Evolutionary conservation across 2,888 invertebrate species (phyloP), one percentile per base, ranked within the genome.

Genomic region (Taphrorychus bicolor): DNA sequence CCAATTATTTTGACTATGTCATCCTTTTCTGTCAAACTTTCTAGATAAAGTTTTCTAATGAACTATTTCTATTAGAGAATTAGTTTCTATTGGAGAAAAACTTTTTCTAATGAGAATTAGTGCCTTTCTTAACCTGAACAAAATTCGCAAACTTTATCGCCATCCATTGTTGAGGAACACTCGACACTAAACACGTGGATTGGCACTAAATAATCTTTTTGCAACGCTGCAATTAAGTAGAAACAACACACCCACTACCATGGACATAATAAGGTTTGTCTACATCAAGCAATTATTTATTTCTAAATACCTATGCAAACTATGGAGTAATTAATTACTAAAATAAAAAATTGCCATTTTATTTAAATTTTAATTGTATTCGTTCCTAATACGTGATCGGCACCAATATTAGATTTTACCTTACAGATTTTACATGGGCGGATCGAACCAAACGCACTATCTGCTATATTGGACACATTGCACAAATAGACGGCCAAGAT

Each of bases 121-220:
- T 32, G 32, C n/a, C n/a, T n/a, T 54, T 32, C 54, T 54, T 23
- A 59, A 64, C 58, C 53, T 64, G 58, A 22, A 32, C 52, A 64
- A 18, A 23, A 59, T n/a, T 17, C 49, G 23, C 49, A 62, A 18
- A 24, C 22, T 40, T 40, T 23, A 14, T 57, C 56, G 42, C 53
- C n/a, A n/a, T n/a, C n/a, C n/a, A n/a, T n/a, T 60, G 21, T 18
- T 59, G 4, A 32, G 59, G 9, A 18, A n/a, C 3, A 9, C 3
- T 32, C 11, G 7, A 11, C 32, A 32, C 32, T 32, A 32, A 32
- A n/a, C n/a, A n/a, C n/a, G n/a, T 32, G 3, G 7, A 32, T 32
- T 32, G 3, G 1, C n/a, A n/a, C n/a, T n/a, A n/a, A n/a, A n/a
- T n/a, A 32, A 11, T 32, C 11, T 32, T 32, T 7, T 32, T 2